Percentiles rank a stretch among this genome's conserved stretches.
Conservation (phyloP, 2,888 invertebrate species). For the Cylloceria caligata region DNA sequence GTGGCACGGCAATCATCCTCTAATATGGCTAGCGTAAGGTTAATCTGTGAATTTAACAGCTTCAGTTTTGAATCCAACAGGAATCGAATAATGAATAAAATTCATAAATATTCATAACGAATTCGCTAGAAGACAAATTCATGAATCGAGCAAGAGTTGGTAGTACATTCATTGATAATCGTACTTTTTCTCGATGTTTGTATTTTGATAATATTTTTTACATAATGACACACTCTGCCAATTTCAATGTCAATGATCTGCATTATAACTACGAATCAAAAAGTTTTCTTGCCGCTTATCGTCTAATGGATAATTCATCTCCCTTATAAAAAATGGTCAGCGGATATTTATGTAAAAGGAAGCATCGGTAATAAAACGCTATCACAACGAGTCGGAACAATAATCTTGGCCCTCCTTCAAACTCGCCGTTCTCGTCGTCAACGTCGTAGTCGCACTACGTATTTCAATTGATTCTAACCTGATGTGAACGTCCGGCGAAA, state of each 20-base stretch:
- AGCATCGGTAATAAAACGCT: conserved; percentile 10
- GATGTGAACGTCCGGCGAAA: conserved; percentile 82
- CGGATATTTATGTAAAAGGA: not conserved
- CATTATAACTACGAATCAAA: not conserved
- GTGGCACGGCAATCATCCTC: too few species aligned
- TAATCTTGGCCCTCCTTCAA: conserved; percentile 5
- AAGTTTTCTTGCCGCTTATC: not conserved
- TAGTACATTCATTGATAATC: too few species aligned
- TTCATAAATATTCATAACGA: not conserved
- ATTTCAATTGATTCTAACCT: conserved; percentile 79
- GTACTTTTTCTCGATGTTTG: not conserved
- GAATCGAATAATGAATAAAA: not conserved
- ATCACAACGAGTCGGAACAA: not conserved
- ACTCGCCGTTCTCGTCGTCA: conserved; percentile 56
- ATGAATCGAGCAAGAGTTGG: too few species aligned
- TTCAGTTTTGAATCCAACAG: not conserved
- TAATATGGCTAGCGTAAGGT: not conserved
- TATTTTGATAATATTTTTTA: too few species aligned
- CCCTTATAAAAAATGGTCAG: not conserved
- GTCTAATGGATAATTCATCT: conserved; percentile 12
- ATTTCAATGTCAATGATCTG: not conserved
- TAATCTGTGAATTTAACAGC: not conserved
- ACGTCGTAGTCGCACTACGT: conserved; percentile 49
- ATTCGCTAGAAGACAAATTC: not conserved
- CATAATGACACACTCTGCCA: too few species aligned